Evolutionary conservation across 2,797 vertebrate genomes (phyloP), one percentile per base, ranked within the genome.

Genomic region (Coreius guichenoti): DNA sequence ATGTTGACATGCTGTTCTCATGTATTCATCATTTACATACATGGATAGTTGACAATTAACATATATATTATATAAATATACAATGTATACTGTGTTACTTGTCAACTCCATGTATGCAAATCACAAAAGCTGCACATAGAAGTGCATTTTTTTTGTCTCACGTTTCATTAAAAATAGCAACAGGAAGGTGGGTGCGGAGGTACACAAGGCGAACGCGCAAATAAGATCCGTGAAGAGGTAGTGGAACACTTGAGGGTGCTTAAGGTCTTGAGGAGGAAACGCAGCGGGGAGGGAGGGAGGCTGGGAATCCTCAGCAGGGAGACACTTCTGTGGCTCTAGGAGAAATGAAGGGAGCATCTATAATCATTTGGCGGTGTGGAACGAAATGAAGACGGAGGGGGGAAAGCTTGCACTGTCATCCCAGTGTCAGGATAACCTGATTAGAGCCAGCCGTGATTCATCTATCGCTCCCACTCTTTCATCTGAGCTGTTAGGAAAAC

Each of bases 381-480:
- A 43, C 76, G 91, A 89, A 90, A 92, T 90, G 89, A 93, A 72
- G 84, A 88, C 56, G 83, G 78, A 88, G 89, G 88, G 89, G 89
- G 87, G 92, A 92, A 90, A 87, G 89, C 91, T 88, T 87, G 89
- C 56, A 89, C 91, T 93, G 92, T 94, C 94, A 93, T 91, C 36
- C 87, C 91, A 88, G 90, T 93, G 93, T 92, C 90, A 87, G 89
- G 89, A 93, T 95, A 95, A 96, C 91, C 92, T 93, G 91, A 95
- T 95, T 94, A 94, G 92, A 92, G 93, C 86, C 89, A 84, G 91
- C 89, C 47, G 88, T 93, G 93, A 95, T 94, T 94, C 94, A 94
- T 94, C 89, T 90, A 88, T 49, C 82, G 91, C 91, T 89, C 61
- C 88, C 89, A 88, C 87, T 88, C 91, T 88, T 89, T 88, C 89